Percentiles rank a stretch among this genome's conserved stretches.
Conservation (phyloP, 2,113 vertebrate species). For the Aptenodytes patagonicus region DNA sequence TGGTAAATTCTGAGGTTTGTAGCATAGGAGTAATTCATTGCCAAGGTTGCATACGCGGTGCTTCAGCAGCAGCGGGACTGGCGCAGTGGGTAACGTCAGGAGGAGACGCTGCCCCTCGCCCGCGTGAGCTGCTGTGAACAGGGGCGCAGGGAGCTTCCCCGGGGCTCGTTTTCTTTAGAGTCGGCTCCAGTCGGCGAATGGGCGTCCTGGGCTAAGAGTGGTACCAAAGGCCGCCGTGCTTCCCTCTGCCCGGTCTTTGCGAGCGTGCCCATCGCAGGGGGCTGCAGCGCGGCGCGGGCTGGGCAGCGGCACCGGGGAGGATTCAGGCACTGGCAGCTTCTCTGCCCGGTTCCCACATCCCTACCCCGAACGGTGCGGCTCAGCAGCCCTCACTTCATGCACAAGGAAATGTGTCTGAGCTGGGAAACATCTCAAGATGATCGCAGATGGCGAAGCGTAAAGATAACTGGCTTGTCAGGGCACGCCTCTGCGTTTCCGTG, state of each 20-base stretch:
- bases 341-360: background rate
- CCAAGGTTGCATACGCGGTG: background rate
- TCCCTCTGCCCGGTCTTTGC: rapidly evolving
- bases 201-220: background rate
- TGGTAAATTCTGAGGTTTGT: background rate
- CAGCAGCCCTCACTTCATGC: background rate
- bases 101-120: background rate
- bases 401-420: background rate
- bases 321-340: background rate
- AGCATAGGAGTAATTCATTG: background rate
- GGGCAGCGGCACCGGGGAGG: background rate
- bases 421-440: background rate
- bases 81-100: background rate
- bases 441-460: background rate
- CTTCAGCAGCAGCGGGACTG: background rate
- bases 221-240: background rate
- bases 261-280: rapidly evolving
- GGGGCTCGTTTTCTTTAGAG: rapidly evolving
- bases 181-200: rapidly evolving
- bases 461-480: background rate
- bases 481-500: background rate
- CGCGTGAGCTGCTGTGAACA: rapidly evolving
- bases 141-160: background rate
- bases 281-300: background rate
- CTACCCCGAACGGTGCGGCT: rapidly evolving